These are phyloP conservation scores for Pegoplata infirma DNA, from an alignment of 2,888 invertebrate species.

Conservation along the genomic window DNA sequence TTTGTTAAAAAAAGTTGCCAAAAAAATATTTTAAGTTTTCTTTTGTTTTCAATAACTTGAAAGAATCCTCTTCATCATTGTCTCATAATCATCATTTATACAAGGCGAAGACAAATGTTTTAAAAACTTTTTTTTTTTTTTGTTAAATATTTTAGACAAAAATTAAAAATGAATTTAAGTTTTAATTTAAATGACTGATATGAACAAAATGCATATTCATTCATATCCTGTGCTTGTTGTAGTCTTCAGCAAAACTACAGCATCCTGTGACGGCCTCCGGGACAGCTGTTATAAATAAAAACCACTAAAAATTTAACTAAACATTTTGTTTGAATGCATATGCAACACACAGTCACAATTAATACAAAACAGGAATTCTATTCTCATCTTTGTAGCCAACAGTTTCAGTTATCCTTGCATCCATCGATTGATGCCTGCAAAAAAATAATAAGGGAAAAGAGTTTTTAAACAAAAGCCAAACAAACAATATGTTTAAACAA, in stretches of 20 bases:
- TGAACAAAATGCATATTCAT: constrained; percentile 43
- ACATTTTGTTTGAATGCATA: constrained; percentile 56
- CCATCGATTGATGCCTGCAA: constrained; percentile 29
- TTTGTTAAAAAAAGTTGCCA: constrained; percentile 28
- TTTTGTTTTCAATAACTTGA: constrained; percentile 17
- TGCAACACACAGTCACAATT: constrained; percentile 54
- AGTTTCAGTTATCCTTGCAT: background rate
- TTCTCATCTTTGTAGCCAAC: constrained; percentile 21
- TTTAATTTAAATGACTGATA: constrained; percentile 38
- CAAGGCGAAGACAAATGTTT: constrained; percentile 10
- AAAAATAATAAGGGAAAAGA: background rate
- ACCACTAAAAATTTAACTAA: constrained; percentile 31
- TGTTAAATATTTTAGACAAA: constrained; percentile 23
- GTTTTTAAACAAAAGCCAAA: constrained; percentile 42
- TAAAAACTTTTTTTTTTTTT: constrained; percentile 14
- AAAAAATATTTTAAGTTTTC: constrained; percentile 21
- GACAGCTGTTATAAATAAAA: constrained; percentile 57
- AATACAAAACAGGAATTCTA: constrained; percentile 46
- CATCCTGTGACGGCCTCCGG: constrained; percentile 60
- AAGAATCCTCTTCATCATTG: constrained; percentile 6
- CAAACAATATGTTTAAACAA: constrained; percentile 26
- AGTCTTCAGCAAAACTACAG: constrained; percentile 42
- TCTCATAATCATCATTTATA: background rate
- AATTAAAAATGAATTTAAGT: constrained; percentile 4
- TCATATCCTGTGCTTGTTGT: constrained; percentile 54